Conservation (phyloP, 2,888 invertebrate genomes). For the Cataglyphis livida region DNA sequence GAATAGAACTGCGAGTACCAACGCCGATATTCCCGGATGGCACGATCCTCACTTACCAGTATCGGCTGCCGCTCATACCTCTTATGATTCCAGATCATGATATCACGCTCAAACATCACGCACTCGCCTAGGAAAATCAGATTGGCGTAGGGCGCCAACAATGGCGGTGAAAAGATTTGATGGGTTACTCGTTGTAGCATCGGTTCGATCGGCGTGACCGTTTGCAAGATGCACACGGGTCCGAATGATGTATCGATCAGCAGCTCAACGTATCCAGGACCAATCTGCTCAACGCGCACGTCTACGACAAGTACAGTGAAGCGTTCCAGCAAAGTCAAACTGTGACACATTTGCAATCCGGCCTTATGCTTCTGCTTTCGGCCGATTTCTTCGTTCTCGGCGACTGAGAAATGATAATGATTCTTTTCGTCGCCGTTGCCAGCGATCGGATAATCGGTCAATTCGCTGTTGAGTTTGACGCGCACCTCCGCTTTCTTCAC, state of each 20-base stretch:
- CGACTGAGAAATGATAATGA: not conserved
- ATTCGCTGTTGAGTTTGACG: constrained; percentile 11
- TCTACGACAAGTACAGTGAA: constrained; percentile 87
- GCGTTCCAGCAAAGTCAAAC: constrained; percentile 88
- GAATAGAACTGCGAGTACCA: constrained; percentile 96
- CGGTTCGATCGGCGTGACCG: constrained; percentile 92
- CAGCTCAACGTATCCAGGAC: constrained; percentile 93
- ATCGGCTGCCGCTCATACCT: constrained; percentile 90
- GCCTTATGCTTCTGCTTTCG: constrained; percentile 88
- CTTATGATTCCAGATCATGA: constrained; percentile 95
- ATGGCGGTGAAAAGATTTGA: constrained; percentile 89
- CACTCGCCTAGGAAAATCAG: constrained; percentile 90
- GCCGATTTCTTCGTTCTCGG: constrained; percentile 10
- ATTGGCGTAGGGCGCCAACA: constrained; percentile 89
- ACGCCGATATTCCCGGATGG: constrained; percentile 90
- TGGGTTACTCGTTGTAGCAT: constrained; percentile 92
- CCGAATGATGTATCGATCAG: constrained; percentile 88
- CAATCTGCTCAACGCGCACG: constrained; percentile 89
- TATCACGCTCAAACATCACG: constrained; percentile 93
- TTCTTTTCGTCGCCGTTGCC: not conserved
- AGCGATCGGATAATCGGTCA: not conserved
- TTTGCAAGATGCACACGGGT: constrained; percentile 89
- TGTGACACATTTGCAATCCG: constrained; percentile 88
- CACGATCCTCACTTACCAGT: constrained; percentile 91
- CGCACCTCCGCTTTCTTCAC: not conserved